Base-by-base conservation (phyloP, 2,888 invertebrate genomes). In the Dinocampus coccinellae region DNA sequence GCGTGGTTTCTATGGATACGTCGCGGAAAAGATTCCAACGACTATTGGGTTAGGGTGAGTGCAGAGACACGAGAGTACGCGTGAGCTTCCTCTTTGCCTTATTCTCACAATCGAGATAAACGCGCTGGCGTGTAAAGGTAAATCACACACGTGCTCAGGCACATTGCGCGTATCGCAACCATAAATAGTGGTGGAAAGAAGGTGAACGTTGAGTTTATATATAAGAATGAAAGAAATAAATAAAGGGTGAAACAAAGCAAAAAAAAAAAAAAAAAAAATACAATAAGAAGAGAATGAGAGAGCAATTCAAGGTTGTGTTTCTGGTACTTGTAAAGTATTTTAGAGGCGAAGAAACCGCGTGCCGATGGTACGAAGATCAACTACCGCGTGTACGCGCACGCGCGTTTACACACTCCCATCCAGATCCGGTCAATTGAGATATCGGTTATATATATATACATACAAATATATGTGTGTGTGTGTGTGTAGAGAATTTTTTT, bases 121-220 rank as follows among this genome's bases (percentile, higher is more conserved):
- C 70, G 65, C 60, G 65, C 65, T 61, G 52, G 65, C 70, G 33
- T 70, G 70, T 70, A 65, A 58, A 70, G 70, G 70, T 70, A 65
- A 70, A 70, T 70, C 70, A 70, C 70, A 70, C 58, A 70, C 64
- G 62, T 70, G 70, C 63, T 65, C 58, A 58, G 58, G 70, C 70
- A 65, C 65, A 65, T 42, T 52, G 67, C 57, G 64, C 60, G 58
- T 70, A 70, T 70, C 65, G 36, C 36, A 47, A 58, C 64, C 58
- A 70, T 70, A 70, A 70, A 70, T 70, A 65, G 24, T 58, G 26
- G 16, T 42, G 62, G 39, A 36, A 62, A 62, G 62, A 24, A 62
- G 20, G 52, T 16, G 42, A 63, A 47, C 3, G 24, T 36, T 10
- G 53, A 26, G 61, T 34, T 39, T 58, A 42, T 64, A 64, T 57